Percentiles rank a stretch among this genome's conserved stretches.
These are phyloP conservation scores for Diabrotica undecimpunctata DNA, from an alignment of 1,140 invertebrate species.

Conservation along the genomic window DNA sequence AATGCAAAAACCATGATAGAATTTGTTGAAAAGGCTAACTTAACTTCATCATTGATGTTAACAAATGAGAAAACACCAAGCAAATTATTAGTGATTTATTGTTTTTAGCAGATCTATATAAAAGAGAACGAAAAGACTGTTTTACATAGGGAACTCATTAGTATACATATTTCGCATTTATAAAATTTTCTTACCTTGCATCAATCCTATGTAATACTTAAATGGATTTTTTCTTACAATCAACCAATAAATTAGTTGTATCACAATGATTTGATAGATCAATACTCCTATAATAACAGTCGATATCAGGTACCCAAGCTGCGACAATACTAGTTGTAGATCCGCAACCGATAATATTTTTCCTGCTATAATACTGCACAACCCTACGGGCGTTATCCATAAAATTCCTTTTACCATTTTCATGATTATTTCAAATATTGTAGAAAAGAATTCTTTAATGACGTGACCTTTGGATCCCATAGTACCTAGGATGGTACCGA, in stretches of 20 bases:
- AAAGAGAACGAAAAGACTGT: no score
- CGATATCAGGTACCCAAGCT: slow-evolving; percentile 87
- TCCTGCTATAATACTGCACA: slow-evolving; percentile 87
- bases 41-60: no score
- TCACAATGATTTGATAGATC: slow-evolving; percentile 82
- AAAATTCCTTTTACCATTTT: slow-evolving; percentile 84
- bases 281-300: slow-evolving; percentile 82
- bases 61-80: no score
- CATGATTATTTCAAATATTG: slow-evolving; percentile 84
- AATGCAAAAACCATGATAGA: no score
- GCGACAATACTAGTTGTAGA: slow-evolving; percentile 73
- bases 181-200: slow-evolving; percentile 21
- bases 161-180: no score
- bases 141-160: no score
- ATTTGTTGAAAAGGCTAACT: no score
- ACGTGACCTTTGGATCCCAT: slow-evolving; percentile 71
- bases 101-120: no score
- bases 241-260: slow-evolving; percentile 78
- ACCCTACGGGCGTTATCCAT: slow-evolving; percentile 88
- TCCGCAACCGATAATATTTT: slow-evolving; percentile 83
- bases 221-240: slow-evolving; percentile 84
- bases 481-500: slow-evolving; percentile 79
- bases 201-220: slow-evolving; percentile 76
- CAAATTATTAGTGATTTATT: no score
- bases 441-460: slow-evolving; percentile 79